Conservation (phyloP, 2,113 vertebrate genomes). For the Prunella fulvescens region DNA sequence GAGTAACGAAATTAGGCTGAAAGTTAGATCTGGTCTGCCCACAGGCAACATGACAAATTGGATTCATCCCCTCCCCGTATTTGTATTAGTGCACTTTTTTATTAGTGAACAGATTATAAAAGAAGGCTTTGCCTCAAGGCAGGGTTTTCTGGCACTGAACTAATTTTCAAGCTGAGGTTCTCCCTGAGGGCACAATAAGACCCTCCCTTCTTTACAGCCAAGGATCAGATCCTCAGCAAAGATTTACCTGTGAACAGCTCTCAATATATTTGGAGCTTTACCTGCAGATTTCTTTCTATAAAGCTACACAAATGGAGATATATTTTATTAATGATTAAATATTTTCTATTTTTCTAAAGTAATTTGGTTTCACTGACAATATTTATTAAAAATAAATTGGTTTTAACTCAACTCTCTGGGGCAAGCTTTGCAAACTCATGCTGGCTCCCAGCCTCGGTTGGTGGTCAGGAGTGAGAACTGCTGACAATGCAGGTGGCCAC, state of each 20-base stretch:
- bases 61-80: slow-evolving; percentile 4
- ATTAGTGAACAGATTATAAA: slow-evolving; percentile 35
- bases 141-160: slow-evolving; percentile 19
- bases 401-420: neutral
- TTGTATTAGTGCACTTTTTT: slow-evolving; percentile 33
- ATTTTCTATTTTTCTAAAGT: neutral
- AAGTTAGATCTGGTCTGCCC: slow-evolving; percentile 45
- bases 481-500: neutral
- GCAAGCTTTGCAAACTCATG: neutral
- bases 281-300: neutral
- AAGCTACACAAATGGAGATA: neutral
- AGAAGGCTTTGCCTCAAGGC: slow-evolving; percentile 22
- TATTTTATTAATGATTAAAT: neutral
- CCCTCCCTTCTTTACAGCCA: neutral
- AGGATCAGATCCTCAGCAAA: neutral
- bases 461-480: neutral
- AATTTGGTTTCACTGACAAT: neutral
- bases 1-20: slow-evolving; percentile 40
- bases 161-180: slow-evolving; percentile 15
- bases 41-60: slow-evolving; percentile 58
- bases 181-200: neutral
- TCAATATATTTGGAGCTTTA: neutral
- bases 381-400: neutral
- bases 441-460: neutral
- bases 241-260: neutral